phyloP scores from a whole-genome alignment of 2,113 vertebrate genomes.

The Candoia aspera region DNA sequence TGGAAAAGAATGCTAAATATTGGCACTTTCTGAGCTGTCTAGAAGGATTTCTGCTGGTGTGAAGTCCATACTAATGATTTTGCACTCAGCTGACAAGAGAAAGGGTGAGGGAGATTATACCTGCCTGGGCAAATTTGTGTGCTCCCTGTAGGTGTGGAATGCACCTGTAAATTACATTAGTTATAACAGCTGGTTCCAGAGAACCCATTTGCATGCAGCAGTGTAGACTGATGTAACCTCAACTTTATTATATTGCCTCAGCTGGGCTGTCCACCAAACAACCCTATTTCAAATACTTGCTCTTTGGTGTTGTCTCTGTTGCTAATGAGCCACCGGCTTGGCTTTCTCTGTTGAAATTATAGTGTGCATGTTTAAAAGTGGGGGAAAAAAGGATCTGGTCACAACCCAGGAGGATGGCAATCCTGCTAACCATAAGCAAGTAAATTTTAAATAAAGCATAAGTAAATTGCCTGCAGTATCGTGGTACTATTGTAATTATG shows the following conservation, averaged over 20 bases:
- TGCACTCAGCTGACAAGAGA: slow-evolving; percentile 26
- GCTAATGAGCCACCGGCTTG: slow-evolving; percentile 45
- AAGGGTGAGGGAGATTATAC: slow-evolving; percentile 33
- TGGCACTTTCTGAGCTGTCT: slow-evolving; percentile 34
- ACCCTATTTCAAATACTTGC: slow-evolving; percentile 46
- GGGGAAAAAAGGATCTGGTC: slow-evolving; percentile 48
- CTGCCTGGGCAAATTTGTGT: slow-evolving; percentile 10
- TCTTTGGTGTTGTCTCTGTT: slow-evolving; percentile 53
- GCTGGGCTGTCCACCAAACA: slow-evolving; percentile 57
- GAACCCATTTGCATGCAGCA: slow-evolving; percentile 24
- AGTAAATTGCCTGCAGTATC: slow-evolving; percentile 61
- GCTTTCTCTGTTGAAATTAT: slow-evolving; percentile 61
- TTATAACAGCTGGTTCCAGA: slow-evolving; percentile 47
- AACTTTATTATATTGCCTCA: slow-evolving; percentile 39
- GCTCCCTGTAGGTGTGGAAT: slow-evolving; percentile 22
- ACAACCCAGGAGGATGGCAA: slow-evolving; percentile 51
- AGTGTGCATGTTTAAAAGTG: slow-evolving; percentile 51
- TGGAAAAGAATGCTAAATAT: not conserved
- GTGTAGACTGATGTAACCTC: not conserved
- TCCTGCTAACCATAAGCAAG: slow-evolving; percentile 47
- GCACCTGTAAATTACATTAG: slow-evolving; percentile 53
- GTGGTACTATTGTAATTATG: slow-evolving; percentile 50
- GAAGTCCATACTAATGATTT: slow-evolving; percentile 28
- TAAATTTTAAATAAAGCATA: slow-evolving; percentile 62
- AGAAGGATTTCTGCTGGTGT: slow-evolving; percentile 43